Base-by-base conservation (phyloP, 1,140 invertebrate genomes). In the Proctacanthus coquilletti region DNA sequence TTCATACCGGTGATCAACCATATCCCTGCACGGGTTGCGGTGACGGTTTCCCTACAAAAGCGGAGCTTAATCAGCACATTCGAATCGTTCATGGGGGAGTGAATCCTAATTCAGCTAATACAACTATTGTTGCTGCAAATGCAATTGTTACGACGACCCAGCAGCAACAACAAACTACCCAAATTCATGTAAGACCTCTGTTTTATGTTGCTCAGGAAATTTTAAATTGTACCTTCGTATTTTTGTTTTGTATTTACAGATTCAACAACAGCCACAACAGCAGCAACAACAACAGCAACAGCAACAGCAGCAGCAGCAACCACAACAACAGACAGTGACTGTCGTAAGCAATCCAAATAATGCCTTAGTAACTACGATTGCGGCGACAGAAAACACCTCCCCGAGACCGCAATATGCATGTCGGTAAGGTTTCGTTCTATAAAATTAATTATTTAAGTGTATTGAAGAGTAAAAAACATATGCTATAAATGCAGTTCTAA, bases 11-110 rank as follows among this genome's bases (percentile, higher is more conserved):
- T n/a, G 70, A 72, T 47, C 68, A 70, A 37, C 69, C 69, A 9
- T 71, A 70, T 41, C 72, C 75, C 6, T 83, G 80, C 51, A 68
- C 76, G 18, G 73, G 75, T 44, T 84, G 80, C 47, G 79, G 78
- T 17, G 79, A 83, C 52, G 74, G 75, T 8, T 84, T 83, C 55
- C 72, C 73, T 41, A 67, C 72, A 43, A 80, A 80, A 56, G 63
- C 66, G 5, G 77, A 80, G 23, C 51, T 80, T 41, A 70, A 72
- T 37, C 67, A 77, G 42, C 78, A 80, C 48, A 72, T 72, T 39
- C 77, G 78, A 52, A 69, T 75, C 30, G 62, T 64, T 38, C 64
- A 69, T 45, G 63, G 48, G 45, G 60, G 51, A 32, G 54, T 62
- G 3, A 63, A 63, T 49, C 52, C 55, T 30, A 58, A 61, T 40